These are phyloP conservation scores for Leptodactylus fallax DNA, from an alignment of 2,797 vertebrate genomes.

Conservation along the genomic window DNA sequence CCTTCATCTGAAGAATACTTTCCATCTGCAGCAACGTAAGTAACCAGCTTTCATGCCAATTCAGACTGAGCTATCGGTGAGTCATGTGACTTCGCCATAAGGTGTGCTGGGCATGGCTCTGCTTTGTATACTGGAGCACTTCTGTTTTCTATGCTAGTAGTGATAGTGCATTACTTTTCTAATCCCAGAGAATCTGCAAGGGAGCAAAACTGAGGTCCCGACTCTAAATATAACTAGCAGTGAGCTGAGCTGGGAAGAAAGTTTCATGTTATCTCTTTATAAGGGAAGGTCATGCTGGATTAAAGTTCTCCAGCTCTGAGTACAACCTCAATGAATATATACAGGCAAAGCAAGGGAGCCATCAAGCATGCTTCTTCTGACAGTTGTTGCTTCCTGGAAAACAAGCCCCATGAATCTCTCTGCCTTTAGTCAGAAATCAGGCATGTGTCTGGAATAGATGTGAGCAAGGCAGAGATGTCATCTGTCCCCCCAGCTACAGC, in stretches of 20 bases:
- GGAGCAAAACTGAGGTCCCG: constrained; percentile 9
- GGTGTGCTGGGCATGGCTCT: not conserved
- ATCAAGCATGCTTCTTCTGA: constrained; percentile 36
- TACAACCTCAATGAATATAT: not conserved
- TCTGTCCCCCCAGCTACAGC: not conserved
- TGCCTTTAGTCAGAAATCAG: constrained; percentile 43
- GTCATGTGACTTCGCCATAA: not conserved
- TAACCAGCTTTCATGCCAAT: constrained; percentile 65
- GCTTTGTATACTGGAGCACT: no score
- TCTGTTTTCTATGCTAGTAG: not conserved
- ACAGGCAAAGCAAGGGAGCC: not conserved
- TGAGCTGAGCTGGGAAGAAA: constrained; percentile 66
- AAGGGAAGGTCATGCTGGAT: constrained; percentile 64
- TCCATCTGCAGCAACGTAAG: constrained; percentile 90
- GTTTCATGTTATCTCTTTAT: constrained; percentile 71
- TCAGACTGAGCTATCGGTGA: not conserved
- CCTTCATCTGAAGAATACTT: constrained; percentile 86
- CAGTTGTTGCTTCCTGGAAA: constrained; percentile 57
- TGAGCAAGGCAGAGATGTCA: constrained; percentile 47
- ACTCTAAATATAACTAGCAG: constrained; percentile 58
- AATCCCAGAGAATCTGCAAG: constrained; percentile 8
- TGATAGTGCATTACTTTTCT: constrained; percentile 47
- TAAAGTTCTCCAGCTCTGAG: constrained; percentile 18
- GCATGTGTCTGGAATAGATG: constrained; percentile 43
- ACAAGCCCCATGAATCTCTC: constrained; percentile 38